These are phyloP conservation scores for Erannis defoliaria DNA, from an alignment of 2,888 invertebrate genomes.

Conservation along the genomic window DNA sequence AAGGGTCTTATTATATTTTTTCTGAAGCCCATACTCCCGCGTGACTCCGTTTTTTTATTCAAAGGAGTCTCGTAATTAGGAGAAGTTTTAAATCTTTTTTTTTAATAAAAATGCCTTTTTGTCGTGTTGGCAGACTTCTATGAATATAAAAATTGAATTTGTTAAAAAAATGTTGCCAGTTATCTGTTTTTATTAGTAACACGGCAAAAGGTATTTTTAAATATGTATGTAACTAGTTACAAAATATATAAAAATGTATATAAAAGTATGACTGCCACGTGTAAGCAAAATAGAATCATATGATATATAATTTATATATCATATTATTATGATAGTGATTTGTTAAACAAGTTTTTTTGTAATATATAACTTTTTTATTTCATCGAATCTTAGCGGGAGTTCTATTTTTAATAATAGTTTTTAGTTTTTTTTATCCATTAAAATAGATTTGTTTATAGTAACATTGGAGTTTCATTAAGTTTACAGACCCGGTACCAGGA, in stretches of 20 bases:
- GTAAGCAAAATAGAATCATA: slow-evolving; percentile 48
- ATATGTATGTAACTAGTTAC: slow-evolving; percentile 43
- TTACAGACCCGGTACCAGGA: no score
- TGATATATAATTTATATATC: slow-evolving; percentile 40
- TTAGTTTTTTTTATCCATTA: slow-evolving; percentile 82
- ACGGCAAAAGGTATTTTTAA: slow-evolving; percentile 40
- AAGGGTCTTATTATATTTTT: slow-evolving; percentile 43
- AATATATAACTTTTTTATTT: slow-evolving; percentile 61
- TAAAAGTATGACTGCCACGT: slow-evolving; percentile 57
- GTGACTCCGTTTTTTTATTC: slow-evolving; percentile 34
- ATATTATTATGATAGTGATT: slow-evolving; percentile 49
- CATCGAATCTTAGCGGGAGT: slow-evolving; percentile 58
- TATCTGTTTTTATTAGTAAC: slow-evolving; percentile 25
- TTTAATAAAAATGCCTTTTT: slow-evolving; percentile 39
- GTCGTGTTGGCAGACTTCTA: slow-evolving; percentile 13
- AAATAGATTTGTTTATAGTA: slow-evolving; percentile 73
- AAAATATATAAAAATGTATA: slow-evolving; percentile 47
- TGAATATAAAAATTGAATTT: slow-evolving; percentile 32
- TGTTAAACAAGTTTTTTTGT: slow-evolving; percentile 64
- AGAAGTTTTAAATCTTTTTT: slow-evolving; percentile 26
- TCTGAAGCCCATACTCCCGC: slow-evolving; percentile 29
- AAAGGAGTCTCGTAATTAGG: slow-evolving; percentile 27
- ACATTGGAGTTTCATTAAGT: slow-evolving; percentile 39
- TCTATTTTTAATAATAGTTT: slow-evolving; percentile 66
- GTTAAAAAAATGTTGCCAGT: slow-evolving; percentile 42